These are phyloP conservation scores for Achatina immaculata DNA, from an alignment of 1,140 invertebrate genomes.

Conservation along the genomic window DNA sequence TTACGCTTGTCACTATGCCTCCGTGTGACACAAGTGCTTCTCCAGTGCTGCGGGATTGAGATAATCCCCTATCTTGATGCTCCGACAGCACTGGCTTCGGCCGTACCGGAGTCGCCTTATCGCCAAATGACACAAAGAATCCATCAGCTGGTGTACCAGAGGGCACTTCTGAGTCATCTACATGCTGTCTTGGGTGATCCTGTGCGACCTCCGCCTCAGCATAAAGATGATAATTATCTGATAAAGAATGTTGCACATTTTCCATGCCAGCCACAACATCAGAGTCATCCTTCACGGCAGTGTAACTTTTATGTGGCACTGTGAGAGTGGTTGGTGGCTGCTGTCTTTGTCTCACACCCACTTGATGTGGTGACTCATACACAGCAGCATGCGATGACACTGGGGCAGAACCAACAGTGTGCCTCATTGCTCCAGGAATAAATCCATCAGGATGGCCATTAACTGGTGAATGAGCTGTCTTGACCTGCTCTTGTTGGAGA, in stretches of 20 bases:
- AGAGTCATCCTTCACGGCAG: not conserved
- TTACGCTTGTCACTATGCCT: not conserved
- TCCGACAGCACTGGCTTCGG: constrained; percentile 73
- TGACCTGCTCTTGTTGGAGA: constrained; percentile 86
- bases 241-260: not conserved
- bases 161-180: not conserved
- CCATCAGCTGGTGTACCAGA: constrained; percentile 75
- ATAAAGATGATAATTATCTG: not conserved
- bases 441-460: too few species aligned
- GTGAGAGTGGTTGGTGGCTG: not conserved
- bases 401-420: not conserved
- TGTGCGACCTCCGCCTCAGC: not conserved
- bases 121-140: constrained; percentile 96
- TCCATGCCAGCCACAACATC: not conserved
- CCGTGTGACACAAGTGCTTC: not conserved
- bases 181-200: not conserved
- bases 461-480: constrained; percentile 56
- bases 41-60: not conserved
- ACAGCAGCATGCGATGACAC: not conserved
- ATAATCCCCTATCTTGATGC: not conserved
- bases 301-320: not conserved
- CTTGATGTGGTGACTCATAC: not conserved
- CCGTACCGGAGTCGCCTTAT: constrained; percentile 82
- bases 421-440: not conserved
- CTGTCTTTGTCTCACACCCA: not conserved